Percentiles rank a stretch among this genome's conserved stretches.
Evolutionary conservation across 2,797 vertebrate species (phyloP).

Genomic region (Neoniphon sammara): DNA sequence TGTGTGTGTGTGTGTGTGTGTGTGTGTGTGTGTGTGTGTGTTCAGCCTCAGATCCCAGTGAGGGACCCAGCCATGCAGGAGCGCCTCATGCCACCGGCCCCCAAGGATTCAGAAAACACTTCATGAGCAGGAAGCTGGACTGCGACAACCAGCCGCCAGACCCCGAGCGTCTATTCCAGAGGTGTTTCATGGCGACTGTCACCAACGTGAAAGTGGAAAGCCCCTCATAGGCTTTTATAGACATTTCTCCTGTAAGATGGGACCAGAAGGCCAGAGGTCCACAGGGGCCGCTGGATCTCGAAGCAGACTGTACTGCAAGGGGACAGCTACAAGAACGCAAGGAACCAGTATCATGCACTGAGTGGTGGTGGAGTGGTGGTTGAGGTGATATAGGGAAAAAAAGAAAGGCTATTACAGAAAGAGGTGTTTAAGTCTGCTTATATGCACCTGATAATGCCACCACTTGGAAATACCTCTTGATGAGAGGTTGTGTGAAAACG

Average conservation of each 20-base stretch:
- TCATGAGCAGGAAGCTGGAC: constrained; percentile 81
- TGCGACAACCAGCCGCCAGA: constrained; percentile 80
- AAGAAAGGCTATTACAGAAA: background rate
- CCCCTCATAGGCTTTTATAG: constrained; percentile 55
- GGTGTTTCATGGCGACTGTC: constrained; percentile 82
- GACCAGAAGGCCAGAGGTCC: background rate
- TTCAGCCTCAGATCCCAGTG: constrained; percentile 75
- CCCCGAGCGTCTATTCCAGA: constrained; percentile 79
- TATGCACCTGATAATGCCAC: background rate
- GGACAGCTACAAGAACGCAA: background rate
- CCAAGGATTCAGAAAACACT: constrained; percentile 78
- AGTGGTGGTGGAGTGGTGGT: background rate
- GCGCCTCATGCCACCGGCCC: constrained; percentile 50
- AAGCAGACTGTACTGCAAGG: background rate
- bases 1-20: constrained; percentile 10
- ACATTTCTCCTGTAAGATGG: background rate
- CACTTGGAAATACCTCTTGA: background rate
- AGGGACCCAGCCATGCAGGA: constrained; percentile 56
- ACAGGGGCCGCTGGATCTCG: background rate
- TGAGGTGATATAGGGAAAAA: background rate
- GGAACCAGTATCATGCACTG: background rate
- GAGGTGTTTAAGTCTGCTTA: no score
- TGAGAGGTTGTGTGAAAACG: background rate
- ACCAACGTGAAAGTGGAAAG: constrained; percentile 75
- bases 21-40: constrained; percentile 3